Evolutionary conservation across 2,888 invertebrate species (phyloP).

Genomic region (Cosmorhoe ocellata): DNA sequence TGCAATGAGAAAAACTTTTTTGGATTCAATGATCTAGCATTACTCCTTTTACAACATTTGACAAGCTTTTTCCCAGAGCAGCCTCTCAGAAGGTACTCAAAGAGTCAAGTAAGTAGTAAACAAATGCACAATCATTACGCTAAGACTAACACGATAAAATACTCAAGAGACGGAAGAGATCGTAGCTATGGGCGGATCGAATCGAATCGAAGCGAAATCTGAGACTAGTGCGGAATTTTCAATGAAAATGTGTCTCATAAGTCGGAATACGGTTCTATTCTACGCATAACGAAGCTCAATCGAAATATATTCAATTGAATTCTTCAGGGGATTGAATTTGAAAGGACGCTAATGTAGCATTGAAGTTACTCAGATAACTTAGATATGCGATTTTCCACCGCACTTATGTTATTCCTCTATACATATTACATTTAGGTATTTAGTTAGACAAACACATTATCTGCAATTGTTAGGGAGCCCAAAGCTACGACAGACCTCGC

Average conservation of each 20-base stretch:
- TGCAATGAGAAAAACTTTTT: slow-evolving; percentile 16
- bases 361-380: neutral
- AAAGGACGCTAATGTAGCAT: slow-evolving; percentile 10
- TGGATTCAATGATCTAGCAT: slow-evolving; percentile 1
- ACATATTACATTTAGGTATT: neutral
- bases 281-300: neutral
- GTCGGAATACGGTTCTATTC: slow-evolving; percentile 1
- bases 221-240: slow-evolving; percentile 1
- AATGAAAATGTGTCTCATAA: slow-evolving; percentile 12
- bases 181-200: slow-evolving; percentile 18
- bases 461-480: neutral
- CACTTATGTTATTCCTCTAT: neutral
- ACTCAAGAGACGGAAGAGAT: slow-evolving; percentile 27
- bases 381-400: neutral
- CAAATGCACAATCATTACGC: slow-evolving; percentile 48
- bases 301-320: slow-evolving; percentile 6
- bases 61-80: slow-evolving; percentile 10
- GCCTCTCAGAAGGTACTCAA: slow-evolving; percentile 14
- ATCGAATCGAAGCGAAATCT: neutral
- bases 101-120: slow-evolving; percentile 51
- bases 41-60: slow-evolving; percentile 7
- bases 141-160: slow-evolving; percentile 72
- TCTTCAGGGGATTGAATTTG: slow-evolving; percentile 5
- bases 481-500: slow-evolving; percentile 15
- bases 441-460: neutral